phyloP scores from a whole-genome alignment of 2,797 vertebrate species.

The Graptemys geographica region DNA sequence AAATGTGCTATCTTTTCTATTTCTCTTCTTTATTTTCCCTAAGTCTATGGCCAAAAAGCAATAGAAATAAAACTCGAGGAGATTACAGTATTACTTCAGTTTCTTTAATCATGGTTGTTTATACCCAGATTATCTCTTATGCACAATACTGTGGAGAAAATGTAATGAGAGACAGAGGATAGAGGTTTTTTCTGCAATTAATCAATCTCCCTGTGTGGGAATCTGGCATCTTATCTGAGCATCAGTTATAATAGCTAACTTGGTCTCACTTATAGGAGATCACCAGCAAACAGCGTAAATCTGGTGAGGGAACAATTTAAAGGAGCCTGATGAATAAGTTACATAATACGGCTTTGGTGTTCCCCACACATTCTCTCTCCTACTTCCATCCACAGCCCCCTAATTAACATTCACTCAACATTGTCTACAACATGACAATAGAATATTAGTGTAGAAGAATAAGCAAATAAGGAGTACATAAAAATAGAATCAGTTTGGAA shows the following conservation, averaged over 20 bases:
- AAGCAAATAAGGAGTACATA: background rate
- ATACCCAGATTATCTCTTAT: background rate
- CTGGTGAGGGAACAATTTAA: background rate
- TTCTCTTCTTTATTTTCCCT: background rate
- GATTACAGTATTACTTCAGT: background rate
- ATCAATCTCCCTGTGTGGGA: background rate
- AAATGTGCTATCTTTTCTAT: background rate
- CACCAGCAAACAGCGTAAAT: slow-evolving; percentile 12
- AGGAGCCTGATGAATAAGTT: background rate
- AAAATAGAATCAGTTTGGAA: background rate
- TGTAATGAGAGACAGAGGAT: background rate
- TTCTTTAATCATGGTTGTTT: background rate
- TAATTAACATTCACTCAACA: background rate
- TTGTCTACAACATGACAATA: background rate
- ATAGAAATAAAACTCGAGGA: background rate
- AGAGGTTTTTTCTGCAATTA: no score
- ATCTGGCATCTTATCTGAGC: background rate
- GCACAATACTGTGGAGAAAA: background rate
- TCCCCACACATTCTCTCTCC: background rate
- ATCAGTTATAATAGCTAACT: background rate
- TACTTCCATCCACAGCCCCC: background rate
- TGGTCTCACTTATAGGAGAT: background rate
- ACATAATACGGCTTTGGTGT: background rate
- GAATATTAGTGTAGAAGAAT: background rate
- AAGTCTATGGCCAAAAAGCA: background rate